Conservation (phyloP, 2,888 invertebrate genomes). For the Maniola hyperantus region DNA sequence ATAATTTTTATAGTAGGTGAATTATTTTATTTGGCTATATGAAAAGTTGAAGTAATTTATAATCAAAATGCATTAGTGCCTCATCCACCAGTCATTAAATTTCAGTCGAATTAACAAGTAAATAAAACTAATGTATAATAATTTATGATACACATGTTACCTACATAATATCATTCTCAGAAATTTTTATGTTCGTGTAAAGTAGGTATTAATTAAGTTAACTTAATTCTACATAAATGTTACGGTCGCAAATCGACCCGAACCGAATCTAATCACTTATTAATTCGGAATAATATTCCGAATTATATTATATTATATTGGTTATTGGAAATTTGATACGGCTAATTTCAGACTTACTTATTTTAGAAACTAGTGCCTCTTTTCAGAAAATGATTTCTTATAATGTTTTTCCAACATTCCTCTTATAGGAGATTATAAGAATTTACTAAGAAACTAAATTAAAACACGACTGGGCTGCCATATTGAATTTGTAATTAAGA, state of each 20-base stretch:
- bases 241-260: not conserved
- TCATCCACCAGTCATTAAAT: conserved; percentile 1
- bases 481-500: too few relatives aligned
- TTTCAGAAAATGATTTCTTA: not conserved
- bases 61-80: not conserved
- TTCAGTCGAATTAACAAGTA: conserved; percentile 6
- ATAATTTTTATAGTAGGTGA: too few relatives aligned
- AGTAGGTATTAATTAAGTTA: not conserved
- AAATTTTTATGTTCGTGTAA: conserved; percentile 11
- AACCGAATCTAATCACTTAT: conserved; percentile 6
- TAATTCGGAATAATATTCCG: not conserved
- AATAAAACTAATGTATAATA: conserved; percentile 13
- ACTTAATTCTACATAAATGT: not conserved
- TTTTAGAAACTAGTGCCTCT: not conserved
- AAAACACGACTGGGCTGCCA: too few relatives aligned
- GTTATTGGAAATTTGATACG: not conserved
- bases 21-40: too few relatives aligned
- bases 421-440: too few relatives aligned
- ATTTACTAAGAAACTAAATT: too few relatives aligned
- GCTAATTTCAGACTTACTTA: too few relatives aligned
- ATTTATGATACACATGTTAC: conserved; percentile 1
- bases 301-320: conserved; percentile 4
- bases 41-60: too few relatives aligned
- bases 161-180: not conserved
- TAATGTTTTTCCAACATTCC: too few relatives aligned